Conservation (phyloP, 2,888 invertebrate species). For the Hirtodrosophila trivittata region DNA sequence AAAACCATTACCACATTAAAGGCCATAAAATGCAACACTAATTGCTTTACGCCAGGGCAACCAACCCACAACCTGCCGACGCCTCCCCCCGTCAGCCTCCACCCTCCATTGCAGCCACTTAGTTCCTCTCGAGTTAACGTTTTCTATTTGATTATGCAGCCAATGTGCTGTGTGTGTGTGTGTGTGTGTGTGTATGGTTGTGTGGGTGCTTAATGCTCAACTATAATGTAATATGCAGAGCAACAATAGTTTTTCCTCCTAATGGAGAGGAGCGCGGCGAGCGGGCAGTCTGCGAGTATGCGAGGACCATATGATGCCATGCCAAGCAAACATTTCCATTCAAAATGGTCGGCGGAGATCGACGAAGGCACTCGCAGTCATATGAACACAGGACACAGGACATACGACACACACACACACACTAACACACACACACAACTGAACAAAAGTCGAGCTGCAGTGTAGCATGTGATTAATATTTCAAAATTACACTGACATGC, state of each 20-base stretch:
- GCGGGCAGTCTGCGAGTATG: background rate
- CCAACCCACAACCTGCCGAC: background rate
- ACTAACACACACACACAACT: constrained; percentile 6
- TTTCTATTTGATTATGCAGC: constrained; percentile 78
- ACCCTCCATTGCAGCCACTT: background rate
- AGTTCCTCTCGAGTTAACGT: constrained; percentile 37
- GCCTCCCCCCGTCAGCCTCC: background rate
- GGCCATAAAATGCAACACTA: constrained; percentile 80
- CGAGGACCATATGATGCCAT: constrained; percentile 51
- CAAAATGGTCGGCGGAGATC: constrained; percentile 2
- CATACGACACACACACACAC: constrained; percentile 1
- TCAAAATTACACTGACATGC: constrained; percentile 80
- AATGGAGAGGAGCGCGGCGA: background rate
- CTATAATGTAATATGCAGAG: constrained; percentile 67
- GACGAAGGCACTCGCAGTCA: constrained; percentile 10
- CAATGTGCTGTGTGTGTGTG: constrained; percentile 18
- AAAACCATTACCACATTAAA: constrained; percentile 80
- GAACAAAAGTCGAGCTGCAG: constrained; percentile 44
- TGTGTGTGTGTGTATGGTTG: constrained; percentile 17
- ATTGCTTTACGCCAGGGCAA: constrained; percentile 71
- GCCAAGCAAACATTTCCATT: constrained; percentile 61
- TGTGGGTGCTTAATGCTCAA: constrained; percentile 55
- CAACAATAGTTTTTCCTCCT: constrained; percentile 63
- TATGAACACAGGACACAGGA: background rate
- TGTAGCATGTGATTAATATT: constrained; percentile 75